Base-by-base conservation (phyloP, 1,140 invertebrate species). In the Campoletis sonorensis region DNA sequence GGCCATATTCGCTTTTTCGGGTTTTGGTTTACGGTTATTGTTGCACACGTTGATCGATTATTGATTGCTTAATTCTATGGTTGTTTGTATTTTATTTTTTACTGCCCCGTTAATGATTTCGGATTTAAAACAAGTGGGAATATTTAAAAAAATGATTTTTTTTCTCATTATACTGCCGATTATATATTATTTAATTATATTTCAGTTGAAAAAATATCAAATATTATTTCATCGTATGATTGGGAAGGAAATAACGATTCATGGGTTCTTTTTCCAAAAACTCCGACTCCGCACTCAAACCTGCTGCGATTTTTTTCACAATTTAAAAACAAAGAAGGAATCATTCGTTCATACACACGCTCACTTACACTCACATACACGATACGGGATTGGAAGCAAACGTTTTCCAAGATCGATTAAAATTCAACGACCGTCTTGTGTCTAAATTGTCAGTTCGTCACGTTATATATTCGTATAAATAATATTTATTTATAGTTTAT, bases 401-500 rank as follows among this genome's bases (percentile, higher is more conserved):
- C 7, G n/a, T 33, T 70, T 15, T 70, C 68, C 18, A 37, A 70
- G 68, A 37, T 70, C 68, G 68, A 37, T 70, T n/a, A 37, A n/a
- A 27, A 70, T 18, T 70, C 4, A 70, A 18, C 68, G 30, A 70
- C 18, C 68, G 16, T n/a, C 51, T 4, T 23, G 33, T 71, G 16
- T n/a, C 8, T 18, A 71, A 33, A 71, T 33, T 18, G 33, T 37
- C 18, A 21, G 54, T 71, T 26, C n/a, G 23, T 33, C 64, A 68
- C 40, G 40, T 45, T 45, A 40, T 13, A 33, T 37, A 1, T 18
- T 71, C 68, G 68, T 71, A 71, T 71, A 71, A 71, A 71, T 71
- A 71, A 71, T 71, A 37, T 58, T n/a, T 71, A 71, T 71, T 33
- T 71, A 71, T 71, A 71, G 68, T 71, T 33, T 40, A 71, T 71